A percentile compares a stretch with the other conserved stretches of the same genome.
Conservation (phyloP, 2,797 vertebrate species). For the Pitangus sulphuratus region DNA sequence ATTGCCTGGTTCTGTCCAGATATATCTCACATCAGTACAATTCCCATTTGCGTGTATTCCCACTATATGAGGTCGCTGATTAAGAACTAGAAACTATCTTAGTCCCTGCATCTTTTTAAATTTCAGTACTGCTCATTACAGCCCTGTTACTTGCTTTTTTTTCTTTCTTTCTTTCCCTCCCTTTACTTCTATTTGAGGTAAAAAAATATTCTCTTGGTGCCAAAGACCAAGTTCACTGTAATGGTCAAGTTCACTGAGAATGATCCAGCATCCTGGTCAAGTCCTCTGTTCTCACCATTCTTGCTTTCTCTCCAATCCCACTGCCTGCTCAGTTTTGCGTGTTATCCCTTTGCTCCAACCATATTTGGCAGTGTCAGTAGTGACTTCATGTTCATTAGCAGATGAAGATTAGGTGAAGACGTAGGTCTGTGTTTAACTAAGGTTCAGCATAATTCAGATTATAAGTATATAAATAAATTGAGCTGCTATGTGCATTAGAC, state of each 20-base stretch:
- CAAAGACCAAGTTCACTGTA: neutral
- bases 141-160: too few species aligned
- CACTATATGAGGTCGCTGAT: neutral
- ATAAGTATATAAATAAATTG: neutral
- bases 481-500: neutral
- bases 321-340: neutral
- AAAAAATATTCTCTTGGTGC: neutral
- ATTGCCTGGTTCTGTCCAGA: neutral
- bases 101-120: neutral
- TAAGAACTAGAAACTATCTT: neutral
- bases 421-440: neutral
- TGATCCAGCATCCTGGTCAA: neutral
- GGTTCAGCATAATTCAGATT: neutral
- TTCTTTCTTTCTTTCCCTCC: neutral
- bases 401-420: neutral
- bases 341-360: neutral
- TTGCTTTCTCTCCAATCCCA: neutral
- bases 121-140: neutral
- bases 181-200: neutral
- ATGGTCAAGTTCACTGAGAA: neutral
- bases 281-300: neutral
- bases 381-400: neutral
- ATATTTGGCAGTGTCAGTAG: neutral
- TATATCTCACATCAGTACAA: neutral
- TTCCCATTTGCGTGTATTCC: neutral